Evolutionary conservation across 2,888 invertebrate species (phyloP).

Genomic region (Helleia helle): DNA sequence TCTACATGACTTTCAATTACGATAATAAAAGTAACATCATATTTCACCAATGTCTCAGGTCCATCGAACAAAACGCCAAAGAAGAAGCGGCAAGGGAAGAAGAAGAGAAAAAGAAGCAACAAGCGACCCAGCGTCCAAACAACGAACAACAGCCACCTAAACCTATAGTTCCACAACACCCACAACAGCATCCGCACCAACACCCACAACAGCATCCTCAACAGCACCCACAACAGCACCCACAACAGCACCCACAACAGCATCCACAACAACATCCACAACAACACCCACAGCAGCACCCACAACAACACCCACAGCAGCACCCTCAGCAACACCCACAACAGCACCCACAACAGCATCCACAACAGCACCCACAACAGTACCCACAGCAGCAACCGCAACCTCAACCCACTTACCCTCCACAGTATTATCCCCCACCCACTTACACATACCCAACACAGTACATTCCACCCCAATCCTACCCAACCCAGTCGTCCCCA

Average conservation of each 20-base stretch:
- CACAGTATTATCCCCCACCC: conserved; percentile 23
- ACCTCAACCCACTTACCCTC: conserved; percentile 21
- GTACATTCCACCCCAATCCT: conserved; percentile 6
- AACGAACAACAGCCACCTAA: conserved; percentile 21
- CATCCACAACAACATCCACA: too few species aligned
- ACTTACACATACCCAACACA: conserved; percentile 10
- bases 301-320: conserved; percentile 18
- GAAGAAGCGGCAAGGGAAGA: conserved; percentile 39
- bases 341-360: conserved; percentile 21
- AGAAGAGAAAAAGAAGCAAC: conserved; percentile 39
- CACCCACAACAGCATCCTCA: conserved; percentile 22
- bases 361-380: conserved; percentile 24
- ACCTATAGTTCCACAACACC: conserved; percentile 20
- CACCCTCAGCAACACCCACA: conserved; percentile 24
- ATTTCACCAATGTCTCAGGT: conserved; percentile 28
- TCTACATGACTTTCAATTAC: too few species aligned
- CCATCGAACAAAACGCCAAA: conserved; percentile 45
- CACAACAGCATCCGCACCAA: conserved; percentile 19
- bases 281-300: conserved; percentile 21
- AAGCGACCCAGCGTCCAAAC: too few species aligned
- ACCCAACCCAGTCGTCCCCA: background rate
- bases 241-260: conserved; percentile 24
- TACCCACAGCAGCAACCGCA: conserved; percentile 19
- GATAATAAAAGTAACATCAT: background rate
- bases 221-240: conserved; percentile 21